phyloP scores from a whole-genome alignment of 2,888 invertebrate species.

The Venusia cambrica region DNA sequence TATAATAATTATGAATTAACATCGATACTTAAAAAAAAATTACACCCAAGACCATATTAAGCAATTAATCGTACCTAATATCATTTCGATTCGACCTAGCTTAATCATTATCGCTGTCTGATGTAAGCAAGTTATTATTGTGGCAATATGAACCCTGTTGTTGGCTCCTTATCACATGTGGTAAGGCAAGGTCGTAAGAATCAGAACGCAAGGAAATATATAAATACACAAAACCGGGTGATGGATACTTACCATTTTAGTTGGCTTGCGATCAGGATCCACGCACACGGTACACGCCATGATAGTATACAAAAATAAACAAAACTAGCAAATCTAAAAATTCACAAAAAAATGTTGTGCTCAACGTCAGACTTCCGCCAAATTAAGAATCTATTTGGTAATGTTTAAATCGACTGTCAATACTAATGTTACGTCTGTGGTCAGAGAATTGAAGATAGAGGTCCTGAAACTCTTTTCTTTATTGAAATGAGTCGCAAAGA shows the following conservation, averaged over 20 bases:
- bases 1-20: too few relatives aligned
- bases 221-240: background rate
- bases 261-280: conserved; percentile 44
- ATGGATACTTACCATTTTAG: conserved; percentile 54
- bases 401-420: too few relatives aligned
- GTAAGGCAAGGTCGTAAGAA: background rate
- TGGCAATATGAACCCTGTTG: too few relatives aligned
- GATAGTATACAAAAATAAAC: conserved; percentile 23
- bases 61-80: too few relatives aligned
- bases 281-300: conserved; percentile 62
- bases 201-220: background rate
- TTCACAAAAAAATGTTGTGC: conserved; percentile 22
- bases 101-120: too few relatives aligned
- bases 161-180: conserved; percentile 4
- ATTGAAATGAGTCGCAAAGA: too few relatives aligned
- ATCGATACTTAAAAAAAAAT: too few relatives aligned
- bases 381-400: too few relatives aligned
- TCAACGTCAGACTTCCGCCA: conserved; percentile 25
- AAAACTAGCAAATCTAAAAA: conserved; percentile 22
- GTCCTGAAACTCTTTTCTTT: conserved; percentile 11
- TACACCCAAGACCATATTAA: too few relatives aligned
- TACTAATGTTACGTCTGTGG: too few relatives aligned
- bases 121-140: too few relatives aligned
- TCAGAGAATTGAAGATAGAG: conserved; percentile 11
- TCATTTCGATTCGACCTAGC: too few relatives aligned